Base-by-base conservation (phyloP, 2,113 vertebrate species). In the Tringa solitaria region DNA sequence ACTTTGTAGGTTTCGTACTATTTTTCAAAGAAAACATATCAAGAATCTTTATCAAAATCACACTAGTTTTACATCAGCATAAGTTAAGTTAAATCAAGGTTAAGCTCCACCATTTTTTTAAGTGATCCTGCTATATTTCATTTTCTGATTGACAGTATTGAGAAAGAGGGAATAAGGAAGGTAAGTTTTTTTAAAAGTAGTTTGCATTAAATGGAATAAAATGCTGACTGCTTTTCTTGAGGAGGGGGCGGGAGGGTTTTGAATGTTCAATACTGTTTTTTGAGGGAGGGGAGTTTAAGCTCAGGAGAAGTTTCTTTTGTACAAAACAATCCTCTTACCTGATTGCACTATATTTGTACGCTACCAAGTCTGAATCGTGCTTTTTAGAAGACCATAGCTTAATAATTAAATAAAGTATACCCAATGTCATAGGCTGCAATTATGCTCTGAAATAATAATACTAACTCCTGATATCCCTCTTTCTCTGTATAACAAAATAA, bases 331-430 rank as follows among this genome's bases (percentile, higher is more conserved):
- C 22, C 12, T 90, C 20, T 50, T 84, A 87, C 18, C 20, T 93
- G 93, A 92, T 90, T 93, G 54, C 68, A 59, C 64, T 88, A 67
- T 93, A 93, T 14, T 92, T 87, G 54, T 65, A 18, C 2, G 7
- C 15, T 54, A 50, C 61, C 22, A 69, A 33, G 46, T 50, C 68
- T 88, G 54, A 92, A 76, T 23, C 5, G 1, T 22, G 24, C 30
- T 73, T 92, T 90, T 88, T 32, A 50, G 78, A 80, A 88, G 33
- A 8, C 2, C 8, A 6, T 53, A 8, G 21, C n/a, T 94, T 90
- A 85, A 92, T 79, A 93, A 95, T 81, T 84, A 89, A 94, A 94
- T 92, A 95, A 73, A 84, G 13, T n/a, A 59, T 74, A 56, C 7
- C 4, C 5, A 46, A 84, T 54, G 20, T 54, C 68, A 28, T 57